Base-by-base conservation (phyloP, 2,888 invertebrate genomes). In the Chloromyia formosa region DNA sequence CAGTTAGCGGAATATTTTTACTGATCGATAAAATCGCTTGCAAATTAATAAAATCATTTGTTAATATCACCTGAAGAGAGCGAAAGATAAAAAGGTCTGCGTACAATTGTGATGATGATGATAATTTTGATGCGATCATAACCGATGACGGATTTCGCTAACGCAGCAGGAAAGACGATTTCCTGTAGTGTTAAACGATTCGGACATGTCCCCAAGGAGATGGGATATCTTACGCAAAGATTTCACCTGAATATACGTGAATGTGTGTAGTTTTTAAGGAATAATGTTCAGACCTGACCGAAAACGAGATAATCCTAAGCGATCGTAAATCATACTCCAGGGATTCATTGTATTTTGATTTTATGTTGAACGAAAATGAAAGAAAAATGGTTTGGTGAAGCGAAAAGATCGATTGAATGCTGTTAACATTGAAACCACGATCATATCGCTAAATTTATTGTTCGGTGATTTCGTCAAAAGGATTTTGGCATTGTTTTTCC, bases 291-390 rank as follows among this genome's bases (percentile, higher is more conserved):
- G 71, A 69, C 71, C 40, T 23, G 27, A 7, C 27, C 27, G 71
- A 58, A 58, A 12, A 56, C 20, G 27, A 27, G 42, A 66, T 66
- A 66, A 66, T 66, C 66, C 66, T 49, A 49, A 69, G 58, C 58
- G 71, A 71, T 71, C 71, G 71, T 71, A 71, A 71, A 71, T 71
- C 71, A 71, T 71, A 71, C 71, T 7, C 58, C 16, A 1, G 53
- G 71, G 71, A 71, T 20, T 71, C 71, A 71, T 71, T 71, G 71
- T 71, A 71, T 71, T 71, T 71, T 71, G 71, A 71, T 71, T 71
- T 18, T 1, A 40, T 10, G 27, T 49, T 49, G n/a, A 5, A 27
- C 12, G 58, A 42, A 64, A 42, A 42, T 10, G 62, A 64, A 20
- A 18, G 18, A 58, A 35, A 49, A 62, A 40, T 16, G n/a, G 1